A percentile compares a stretch with the other conserved stretches of the same genome.
phyloP scores from a whole-genome alignment of 1,140 invertebrate species.

The Drosophila baimaii region DNA sequence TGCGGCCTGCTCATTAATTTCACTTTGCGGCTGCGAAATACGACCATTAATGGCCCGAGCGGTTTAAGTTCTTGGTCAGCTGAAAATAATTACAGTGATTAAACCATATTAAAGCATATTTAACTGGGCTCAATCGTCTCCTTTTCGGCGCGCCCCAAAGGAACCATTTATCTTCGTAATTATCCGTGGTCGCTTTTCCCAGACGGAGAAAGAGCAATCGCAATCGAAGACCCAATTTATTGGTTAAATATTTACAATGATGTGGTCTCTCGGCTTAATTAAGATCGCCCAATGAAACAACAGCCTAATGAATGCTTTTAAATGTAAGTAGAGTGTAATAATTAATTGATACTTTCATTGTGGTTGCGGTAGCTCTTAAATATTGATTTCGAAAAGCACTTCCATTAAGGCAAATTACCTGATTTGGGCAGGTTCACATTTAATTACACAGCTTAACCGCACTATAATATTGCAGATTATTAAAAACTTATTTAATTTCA shows the following conservation, averaged over 20 bases:
- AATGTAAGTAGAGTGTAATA: not conserved
- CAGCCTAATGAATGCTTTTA: not conserved
- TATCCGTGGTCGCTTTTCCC: slow-evolving; percentile 3
- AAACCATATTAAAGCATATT: slow-evolving; percentile 31
- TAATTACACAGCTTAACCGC: not conserved
- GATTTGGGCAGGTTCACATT: not conserved
- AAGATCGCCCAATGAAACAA: not conserved
- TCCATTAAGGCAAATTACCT: not conserved
- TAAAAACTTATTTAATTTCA: not conserved
- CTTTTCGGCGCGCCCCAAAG: not conserved
- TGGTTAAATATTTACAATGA: slow-evolving; percentile 16
- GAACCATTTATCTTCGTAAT: slow-evolving; percentile 14
- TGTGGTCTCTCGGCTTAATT: not conserved
- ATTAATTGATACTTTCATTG: not conserved
- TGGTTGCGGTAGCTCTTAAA: not conserved
- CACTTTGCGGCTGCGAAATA: slow-evolving; percentile 31
- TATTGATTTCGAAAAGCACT: not conserved
- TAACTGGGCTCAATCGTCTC: not conserved
- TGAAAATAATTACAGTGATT: slow-evolving; percentile 37
- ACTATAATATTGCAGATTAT: too few relatives aligned
- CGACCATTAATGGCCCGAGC: slow-evolving; percentile 8
- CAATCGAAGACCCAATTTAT: slow-evolving; percentile 7
- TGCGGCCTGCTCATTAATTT: slow-evolving; percentile 29
- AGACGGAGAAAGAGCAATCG: not conserved
- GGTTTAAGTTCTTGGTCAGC: slow-evolving; percentile 17